A percentile compares a stretch with the other conserved stretches of the same genome.
phyloP scores from a whole-genome alignment of 2,888 invertebrate species.

The Drosophila suboccidentalis region DNA sequence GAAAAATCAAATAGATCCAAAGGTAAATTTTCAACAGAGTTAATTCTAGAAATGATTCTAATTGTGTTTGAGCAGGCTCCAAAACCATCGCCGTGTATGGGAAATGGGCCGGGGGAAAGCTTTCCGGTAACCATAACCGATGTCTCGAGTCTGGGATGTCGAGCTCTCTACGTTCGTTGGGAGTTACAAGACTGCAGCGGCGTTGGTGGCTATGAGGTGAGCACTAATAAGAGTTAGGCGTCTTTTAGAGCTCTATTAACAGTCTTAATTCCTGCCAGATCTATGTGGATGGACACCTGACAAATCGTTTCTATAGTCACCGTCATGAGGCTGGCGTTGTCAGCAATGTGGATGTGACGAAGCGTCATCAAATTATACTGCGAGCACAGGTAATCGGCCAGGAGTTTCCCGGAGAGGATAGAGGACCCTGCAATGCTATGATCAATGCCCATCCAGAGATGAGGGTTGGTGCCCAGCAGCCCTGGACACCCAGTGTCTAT shows the following conservation, averaged over 20 bases:
- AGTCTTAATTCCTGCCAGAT: slow-evolving; percentile 60
- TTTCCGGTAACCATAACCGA: slow-evolving; percentile 80
- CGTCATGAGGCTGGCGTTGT: slow-evolving; percentile 82
- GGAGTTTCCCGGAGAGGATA: slow-evolving; percentile 49
- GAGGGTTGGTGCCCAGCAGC: slow-evolving; percentile 54
- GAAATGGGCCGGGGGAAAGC: slow-evolving; percentile 54
- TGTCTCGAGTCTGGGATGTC: slow-evolving; percentile 75
- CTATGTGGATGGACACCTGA: slow-evolving; percentile 83
- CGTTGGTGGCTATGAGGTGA: slow-evolving; percentile 84
- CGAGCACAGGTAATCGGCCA: slow-evolving; percentile 73
- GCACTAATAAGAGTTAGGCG: background rate
- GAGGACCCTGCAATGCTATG: slow-evolving; percentile 20
- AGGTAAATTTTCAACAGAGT: slow-evolving; percentile 40
- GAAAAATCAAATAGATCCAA: slow-evolving; percentile 53
- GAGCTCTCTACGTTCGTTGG: slow-evolving; percentile 83
- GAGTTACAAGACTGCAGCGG: slow-evolving; percentile 74
- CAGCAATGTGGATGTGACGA: slow-evolving; percentile 77
- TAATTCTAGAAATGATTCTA: background rate
- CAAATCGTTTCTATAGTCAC: slow-evolving; percentile 80
- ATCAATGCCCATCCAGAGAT: slow-evolving; percentile 48
- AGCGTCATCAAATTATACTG: slow-evolving; percentile 79
- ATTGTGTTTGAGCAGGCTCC: slow-evolving; percentile 20
- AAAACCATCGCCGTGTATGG: slow-evolving; percentile 26
- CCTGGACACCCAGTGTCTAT: slow-evolving; percentile 79
- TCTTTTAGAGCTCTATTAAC: background rate